Evolutionary conservation across 2,888 invertebrate species (phyloP).

Genomic region (Monopis laevigella): DNA sequence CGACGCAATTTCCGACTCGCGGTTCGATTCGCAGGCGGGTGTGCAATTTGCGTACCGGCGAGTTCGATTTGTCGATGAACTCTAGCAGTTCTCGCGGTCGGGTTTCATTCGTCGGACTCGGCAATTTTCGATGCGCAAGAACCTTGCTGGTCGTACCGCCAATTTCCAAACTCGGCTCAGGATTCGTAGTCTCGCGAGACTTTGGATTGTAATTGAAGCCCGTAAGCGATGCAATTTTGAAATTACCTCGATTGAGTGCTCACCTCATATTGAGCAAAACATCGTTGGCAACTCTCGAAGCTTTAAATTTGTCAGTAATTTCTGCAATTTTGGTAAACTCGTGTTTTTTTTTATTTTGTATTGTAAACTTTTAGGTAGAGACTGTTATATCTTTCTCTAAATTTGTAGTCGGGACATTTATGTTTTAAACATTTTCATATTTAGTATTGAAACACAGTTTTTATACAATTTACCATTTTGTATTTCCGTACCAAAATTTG

Average conservation of each 20-base stretch:
- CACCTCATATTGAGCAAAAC: slow-evolving; percentile 38
- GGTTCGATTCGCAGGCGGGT: slow-evolving; percentile 27
- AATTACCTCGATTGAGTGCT: slow-evolving; percentile 55
- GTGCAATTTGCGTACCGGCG: slow-evolving; percentile 53
- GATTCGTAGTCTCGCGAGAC: slow-evolving; percentile 42
- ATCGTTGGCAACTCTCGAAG: slow-evolving; percentile 25
- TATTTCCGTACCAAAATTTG: too few relatives aligned
- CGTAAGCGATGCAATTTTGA: slow-evolving; percentile 55
- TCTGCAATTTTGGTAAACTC: slow-evolving; percentile 29
- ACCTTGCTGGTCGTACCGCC: slow-evolving; percentile 24
- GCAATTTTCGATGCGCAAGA: slow-evolving; percentile 38
- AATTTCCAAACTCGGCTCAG: slow-evolving; percentile 41
- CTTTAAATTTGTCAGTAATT: slow-evolving; percentile 35
- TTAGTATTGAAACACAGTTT: too few relatives aligned
- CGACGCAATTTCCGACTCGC: slow-evolving; percentile 48
- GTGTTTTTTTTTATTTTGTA: slow-evolving; percentile 3
- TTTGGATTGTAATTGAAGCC: slow-evolving; percentile 42
- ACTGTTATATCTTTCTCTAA: too few relatives aligned
- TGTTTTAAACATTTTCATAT: too few relatives aligned
- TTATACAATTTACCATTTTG: too few relatives aligned
- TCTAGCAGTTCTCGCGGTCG: slow-evolving; percentile 26
- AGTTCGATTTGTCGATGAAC: slow-evolving; percentile 21
- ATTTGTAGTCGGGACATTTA: too few relatives aligned
- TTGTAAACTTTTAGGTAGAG: too few relatives aligned
- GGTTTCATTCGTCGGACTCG: slow-evolving; percentile 20